Conservation (phyloP, 2,113 vertebrate species). For the Telmatochromis sp. region DNA sequence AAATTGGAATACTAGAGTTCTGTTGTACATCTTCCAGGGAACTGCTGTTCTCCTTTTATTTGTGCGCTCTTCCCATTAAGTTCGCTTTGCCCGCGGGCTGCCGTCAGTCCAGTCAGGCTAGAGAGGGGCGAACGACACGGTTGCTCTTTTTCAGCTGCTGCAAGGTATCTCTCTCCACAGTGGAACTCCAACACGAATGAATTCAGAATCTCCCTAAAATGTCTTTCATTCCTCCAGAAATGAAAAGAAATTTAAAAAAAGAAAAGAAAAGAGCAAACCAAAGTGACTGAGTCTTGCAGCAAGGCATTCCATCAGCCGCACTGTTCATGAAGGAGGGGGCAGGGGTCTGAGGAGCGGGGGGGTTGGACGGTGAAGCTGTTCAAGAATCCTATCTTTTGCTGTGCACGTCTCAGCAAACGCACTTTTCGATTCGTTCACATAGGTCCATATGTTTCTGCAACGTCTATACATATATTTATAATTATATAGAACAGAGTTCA, state of each 20-base stretch:
- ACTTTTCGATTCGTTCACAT: constrained; percentile 22
- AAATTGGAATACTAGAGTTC: constrained; percentile 76
- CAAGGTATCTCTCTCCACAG: constrained; percentile 33
- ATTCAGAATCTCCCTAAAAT: constrained; percentile 47
- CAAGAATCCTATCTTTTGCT: constrained; percentile 39
- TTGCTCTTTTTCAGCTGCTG: constrained; percentile 12
- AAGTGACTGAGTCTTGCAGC: constrained; percentile 26
- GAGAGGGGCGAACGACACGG: constrained; percentile 23
- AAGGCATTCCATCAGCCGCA: constrained; percentile 8
- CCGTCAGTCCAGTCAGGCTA: constrained; percentile 52
- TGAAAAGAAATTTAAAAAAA: constrained; percentile 18
- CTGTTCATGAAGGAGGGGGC: constrained; percentile 19
- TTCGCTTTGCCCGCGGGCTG: constrained; percentile 48
- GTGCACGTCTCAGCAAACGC: constrained; percentile 3
- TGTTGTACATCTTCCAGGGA: constrained; percentile 62
- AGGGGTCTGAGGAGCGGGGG: background rate
- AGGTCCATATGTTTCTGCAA: constrained; percentile 66
- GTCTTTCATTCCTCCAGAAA: constrained; percentile 50
- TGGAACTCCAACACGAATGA: constrained; percentile 44
- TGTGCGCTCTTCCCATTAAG: constrained; percentile 46
- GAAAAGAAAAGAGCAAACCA: constrained; percentile 21
- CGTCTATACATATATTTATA: constrained; percentile 72
- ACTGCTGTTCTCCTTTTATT: constrained; percentile 21
- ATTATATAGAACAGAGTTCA: constrained; percentile 64
- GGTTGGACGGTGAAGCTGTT: constrained; percentile 15